A percentile compares a stretch with the other conserved stretches of the same genome.
phyloP scores from a whole-genome alignment of 2,113 vertebrate genomes.

The Sinocyclocheilus maitianheensis region DNA sequence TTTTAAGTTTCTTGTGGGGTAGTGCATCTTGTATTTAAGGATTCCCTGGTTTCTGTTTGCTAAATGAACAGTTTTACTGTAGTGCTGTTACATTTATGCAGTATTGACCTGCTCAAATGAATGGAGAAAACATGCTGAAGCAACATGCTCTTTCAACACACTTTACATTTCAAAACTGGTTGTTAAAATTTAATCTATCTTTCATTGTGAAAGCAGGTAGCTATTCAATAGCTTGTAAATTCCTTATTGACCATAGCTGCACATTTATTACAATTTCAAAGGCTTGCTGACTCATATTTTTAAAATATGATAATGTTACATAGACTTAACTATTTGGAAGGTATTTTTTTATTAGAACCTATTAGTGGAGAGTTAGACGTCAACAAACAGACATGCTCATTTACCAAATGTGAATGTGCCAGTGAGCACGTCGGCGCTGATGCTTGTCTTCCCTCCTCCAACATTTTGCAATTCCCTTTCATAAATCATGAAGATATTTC shows the following conservation, averaged over 20 bases:
- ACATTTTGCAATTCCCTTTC: slow-evolving; percentile 1
- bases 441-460: slow-evolving; percentile 15
- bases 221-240: background rate
- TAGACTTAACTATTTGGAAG: background rate
- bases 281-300: background rate
- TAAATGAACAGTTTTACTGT: slow-evolving; percentile 5
- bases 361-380: background rate
- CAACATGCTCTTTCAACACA: background rate
- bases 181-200: background rate
- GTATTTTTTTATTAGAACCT: background rate
- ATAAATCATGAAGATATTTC: slow-evolving; percentile 14
- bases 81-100: background rate
- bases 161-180: slow-evolving; percentile 1
- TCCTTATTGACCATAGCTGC: background rate
- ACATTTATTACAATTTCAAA: slow-evolving; percentile 1
- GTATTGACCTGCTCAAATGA: slow-evolving; percentile 20
- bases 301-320: background rate
- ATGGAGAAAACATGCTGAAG: slow-evolving; percentile 2
- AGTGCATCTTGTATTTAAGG: background rate
- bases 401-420: background rate
- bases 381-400: background rate
- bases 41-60: background rate
- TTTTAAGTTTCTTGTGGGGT: background rate
- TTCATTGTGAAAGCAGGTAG: background rate
- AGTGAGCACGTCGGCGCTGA: background rate